Conservation (phyloP, 2,888 invertebrate genomes). For the Mesochorus sp. region DNA sequence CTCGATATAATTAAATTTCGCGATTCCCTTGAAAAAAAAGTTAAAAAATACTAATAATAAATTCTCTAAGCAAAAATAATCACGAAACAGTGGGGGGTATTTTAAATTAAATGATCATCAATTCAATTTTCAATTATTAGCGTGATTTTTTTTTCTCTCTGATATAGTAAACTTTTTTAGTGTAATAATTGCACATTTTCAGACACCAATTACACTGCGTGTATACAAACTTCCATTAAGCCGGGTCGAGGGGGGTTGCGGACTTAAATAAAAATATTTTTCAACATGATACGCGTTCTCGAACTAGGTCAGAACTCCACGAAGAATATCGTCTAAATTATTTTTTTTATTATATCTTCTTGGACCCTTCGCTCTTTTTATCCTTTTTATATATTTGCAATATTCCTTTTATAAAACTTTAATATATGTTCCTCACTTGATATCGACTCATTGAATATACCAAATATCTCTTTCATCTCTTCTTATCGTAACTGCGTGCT, state of each 20-base stretch:
- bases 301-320: slow-evolving; percentile 37
- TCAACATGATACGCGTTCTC: slow-evolving; percentile 18
- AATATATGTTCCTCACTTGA: background rate
- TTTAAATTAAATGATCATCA: no score
- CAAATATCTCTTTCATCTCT: background rate
- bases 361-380: background rate
- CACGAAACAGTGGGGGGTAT: no score
- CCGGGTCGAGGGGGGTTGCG: slow-evolving; percentile 5
- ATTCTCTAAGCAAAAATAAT: no score
- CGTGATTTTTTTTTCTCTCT: no score
- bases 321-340: slow-evolving; percentile 38
- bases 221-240: no score
- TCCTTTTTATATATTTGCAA: background rate
- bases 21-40: no score
- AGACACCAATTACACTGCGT: no score
- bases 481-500: background rate
- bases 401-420: background rate
- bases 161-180: background rate
- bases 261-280: slow-evolving; percentile 43
- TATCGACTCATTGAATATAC: background rate
- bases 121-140: no score
- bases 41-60: no score
- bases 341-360: slow-evolving; percentile 1
- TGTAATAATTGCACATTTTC: background rate
- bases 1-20: no score